Evolutionary conservation across 2,888 invertebrate genomes (phyloP).

Genomic region (Drosophila neotestacea): DNA sequence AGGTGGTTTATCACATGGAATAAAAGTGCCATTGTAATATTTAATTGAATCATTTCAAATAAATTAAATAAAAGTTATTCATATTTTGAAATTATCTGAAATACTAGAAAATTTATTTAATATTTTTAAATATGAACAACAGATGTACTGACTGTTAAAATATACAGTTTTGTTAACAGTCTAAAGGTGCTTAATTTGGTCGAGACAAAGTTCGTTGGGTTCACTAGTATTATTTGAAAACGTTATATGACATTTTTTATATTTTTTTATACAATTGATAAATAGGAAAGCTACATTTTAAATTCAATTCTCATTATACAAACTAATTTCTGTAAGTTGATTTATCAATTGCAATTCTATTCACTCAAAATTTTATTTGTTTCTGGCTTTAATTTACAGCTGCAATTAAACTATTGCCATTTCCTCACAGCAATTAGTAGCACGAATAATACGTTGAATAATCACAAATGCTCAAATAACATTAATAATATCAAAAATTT

Average conservation of each 20-base stretch:
- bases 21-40: no score
- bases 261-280: background rate
- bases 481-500: constrained; percentile 56
- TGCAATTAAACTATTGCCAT: constrained; percentile 47
- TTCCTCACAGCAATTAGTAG: constrained; percentile 54
- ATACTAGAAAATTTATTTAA: no score
- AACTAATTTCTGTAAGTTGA: constrained; percentile 13
- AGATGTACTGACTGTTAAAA: no score
- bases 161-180: no score
- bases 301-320: constrained; percentile 3
- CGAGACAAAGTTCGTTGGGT: no score
- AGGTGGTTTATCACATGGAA: no score
- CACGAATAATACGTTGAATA: constrained; percentile 30
- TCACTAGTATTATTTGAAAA: no score
- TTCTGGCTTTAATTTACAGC: constrained; percentile 21
- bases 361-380: background rate
- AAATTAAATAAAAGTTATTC: background rate
- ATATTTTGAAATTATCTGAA: no score
- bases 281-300: background rate
- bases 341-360: constrained; percentile 10
- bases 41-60: background rate
- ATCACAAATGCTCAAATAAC: constrained; percentile 33
- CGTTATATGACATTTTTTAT: no score
- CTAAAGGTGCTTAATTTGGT: no score
- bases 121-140: background rate